Base-by-base conservation (phyloP, 2,888 invertebrate species). In the Epinotia nisella region DNA sequence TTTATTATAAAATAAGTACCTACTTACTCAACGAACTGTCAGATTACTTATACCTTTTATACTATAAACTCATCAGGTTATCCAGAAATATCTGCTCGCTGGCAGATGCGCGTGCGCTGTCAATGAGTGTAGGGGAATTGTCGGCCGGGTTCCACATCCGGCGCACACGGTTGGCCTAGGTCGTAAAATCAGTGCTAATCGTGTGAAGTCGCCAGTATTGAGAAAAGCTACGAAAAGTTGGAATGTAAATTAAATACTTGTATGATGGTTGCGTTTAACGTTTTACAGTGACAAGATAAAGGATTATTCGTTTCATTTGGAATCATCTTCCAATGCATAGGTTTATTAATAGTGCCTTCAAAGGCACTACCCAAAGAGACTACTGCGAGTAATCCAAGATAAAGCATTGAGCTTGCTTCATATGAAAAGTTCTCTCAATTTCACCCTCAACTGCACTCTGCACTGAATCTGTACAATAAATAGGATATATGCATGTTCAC, bases 131-230 rank as follows among this genome's bases (percentile, higher is more conserved):
- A 13, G 58, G 41, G 41, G 60, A 60, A 60, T 41, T 41, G 60
- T 41, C 19, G 29, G 29, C n/a, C 29, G 58, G 29, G 29, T 17
- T 13, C 7, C 10, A 17, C 35, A 41, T 60, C 60, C 60, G 60
- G 60, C 19, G 60, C 41, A 13, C 58, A 21, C 60, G 60, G 60
- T 60, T 60, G 39, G 39, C 19, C 60, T 41, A 60, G 60, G 60
- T 60, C 60, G 7, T 60, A 41, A 60, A 60, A 60, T 60, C 19
- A 13, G 41, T 21, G 17, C 39, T 39, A 35, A 60, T 41, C 60
- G 39, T 60, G 60, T 15, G 60, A 41, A 60, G 11, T 35, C 29
- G 5, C 29, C 5, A 24, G 55, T 10, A 15, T 5, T 3, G 13
- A 13, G 55, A 21, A 21, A 19, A 4, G 35, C 35, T 35, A 35